A percentile compares a stretch with the other conserved stretches of the same genome.
phyloP scores from a whole-genome alignment of 2,797 vertebrate genomes.

The Tadarida brasiliensis region DNA sequence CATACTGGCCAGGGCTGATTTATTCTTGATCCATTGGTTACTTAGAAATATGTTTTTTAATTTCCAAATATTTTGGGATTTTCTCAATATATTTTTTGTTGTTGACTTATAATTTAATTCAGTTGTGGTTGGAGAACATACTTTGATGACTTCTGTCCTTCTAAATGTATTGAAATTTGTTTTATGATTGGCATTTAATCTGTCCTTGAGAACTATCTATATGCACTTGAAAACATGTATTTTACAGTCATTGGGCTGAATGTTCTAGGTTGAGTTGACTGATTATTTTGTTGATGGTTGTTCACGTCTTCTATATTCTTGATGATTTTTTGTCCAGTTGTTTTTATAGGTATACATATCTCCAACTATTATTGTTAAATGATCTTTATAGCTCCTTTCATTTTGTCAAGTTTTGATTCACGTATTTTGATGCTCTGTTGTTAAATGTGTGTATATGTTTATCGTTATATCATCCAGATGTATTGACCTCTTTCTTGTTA shows the following conservation, averaged over 20 bases:
- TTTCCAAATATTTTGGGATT: slow-evolving; percentile 28
- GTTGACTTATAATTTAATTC: slow-evolving; percentile 32
- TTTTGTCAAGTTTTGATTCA: slow-evolving; percentile 20
- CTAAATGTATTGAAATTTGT: slow-evolving; percentile 18
- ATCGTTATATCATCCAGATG: neutral
- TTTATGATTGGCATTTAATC: neutral
- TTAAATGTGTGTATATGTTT: neutral
- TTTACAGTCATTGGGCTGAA: slow-evolving; percentile 1
- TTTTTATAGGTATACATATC: neutral
- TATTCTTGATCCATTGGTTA: neutral
- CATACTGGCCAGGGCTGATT: neutral
- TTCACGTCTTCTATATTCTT: neutral
- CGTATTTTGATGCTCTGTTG: slow-evolving; percentile 23
- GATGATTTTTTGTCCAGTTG: neutral
- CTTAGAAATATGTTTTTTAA: slow-evolving; percentile 26
- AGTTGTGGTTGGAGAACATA: neutral
- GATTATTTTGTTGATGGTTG: neutral
- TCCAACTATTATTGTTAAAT: slow-evolving; percentile 9
- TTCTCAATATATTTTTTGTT: neutral
- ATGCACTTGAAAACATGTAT: neutral
- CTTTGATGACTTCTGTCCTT: slow-evolving; percentile 10
- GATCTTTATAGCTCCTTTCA: neutral
- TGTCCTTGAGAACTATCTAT: neutral
- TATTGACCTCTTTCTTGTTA: neutral
- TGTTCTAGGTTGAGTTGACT: neutral